Evolutionary conservation across 2,888 invertebrate genomes (phyloP).

Genomic region (Calephelis perditalis): DNA sequence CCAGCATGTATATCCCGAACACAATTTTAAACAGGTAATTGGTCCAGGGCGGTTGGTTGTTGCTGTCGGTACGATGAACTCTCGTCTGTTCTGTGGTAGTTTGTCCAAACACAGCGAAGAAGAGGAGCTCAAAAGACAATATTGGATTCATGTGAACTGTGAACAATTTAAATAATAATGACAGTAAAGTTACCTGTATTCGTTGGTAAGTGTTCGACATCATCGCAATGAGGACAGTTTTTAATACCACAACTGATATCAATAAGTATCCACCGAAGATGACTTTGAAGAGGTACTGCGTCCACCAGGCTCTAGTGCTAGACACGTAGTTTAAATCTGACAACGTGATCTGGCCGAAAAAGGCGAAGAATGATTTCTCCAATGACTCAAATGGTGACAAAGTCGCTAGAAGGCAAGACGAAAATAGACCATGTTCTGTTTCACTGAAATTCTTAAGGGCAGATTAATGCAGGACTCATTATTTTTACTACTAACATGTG

Average conservation of each 20-base stretch:
- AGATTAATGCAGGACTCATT: slow-evolving; percentile 46
- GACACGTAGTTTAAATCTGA: slow-evolving; percentile 88
- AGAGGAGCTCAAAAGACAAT: slow-evolving; percentile 97
- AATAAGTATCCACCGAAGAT: slow-evolving; percentile 98
- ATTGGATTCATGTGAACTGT: slow-evolving; percentile 94
- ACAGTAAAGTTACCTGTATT: slow-evolving; percentile 90
- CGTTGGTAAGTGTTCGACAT: slow-evolving; percentile 99
- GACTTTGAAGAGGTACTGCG: slow-evolving; percentile 91
- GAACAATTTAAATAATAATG: slow-evolving; percentile 69
- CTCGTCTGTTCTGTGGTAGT: slow-evolving; percentile 88
- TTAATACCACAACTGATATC: slow-evolving; percentile 98
- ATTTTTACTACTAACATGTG: neutral
- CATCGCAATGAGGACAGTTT: slow-evolving; percentile 99
- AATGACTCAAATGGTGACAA: slow-evolving; percentile 95
- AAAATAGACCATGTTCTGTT: slow-evolving; percentile 63
- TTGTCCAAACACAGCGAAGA: slow-evolving; percentile 99
- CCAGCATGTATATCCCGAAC: slow-evolving; percentile 98
- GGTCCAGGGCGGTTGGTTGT: slow-evolving; percentile 88
- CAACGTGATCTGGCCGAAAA: slow-evolving; percentile 95
- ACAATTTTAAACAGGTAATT: slow-evolving; percentile 91
- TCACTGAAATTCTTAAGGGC: slow-evolving; percentile 46
- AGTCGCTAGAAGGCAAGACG: slow-evolving; percentile 82
- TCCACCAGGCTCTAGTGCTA: slow-evolving; percentile 86
- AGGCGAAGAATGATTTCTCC: slow-evolving; percentile 98
- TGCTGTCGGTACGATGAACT: slow-evolving; percentile 80